A percentile compares a stretch with the other conserved stretches of the same genome.
Evolutionary conservation across 2,797 vertebrate species (phyloP).

Genomic region (Pseudochirops cupreus): DNA sequence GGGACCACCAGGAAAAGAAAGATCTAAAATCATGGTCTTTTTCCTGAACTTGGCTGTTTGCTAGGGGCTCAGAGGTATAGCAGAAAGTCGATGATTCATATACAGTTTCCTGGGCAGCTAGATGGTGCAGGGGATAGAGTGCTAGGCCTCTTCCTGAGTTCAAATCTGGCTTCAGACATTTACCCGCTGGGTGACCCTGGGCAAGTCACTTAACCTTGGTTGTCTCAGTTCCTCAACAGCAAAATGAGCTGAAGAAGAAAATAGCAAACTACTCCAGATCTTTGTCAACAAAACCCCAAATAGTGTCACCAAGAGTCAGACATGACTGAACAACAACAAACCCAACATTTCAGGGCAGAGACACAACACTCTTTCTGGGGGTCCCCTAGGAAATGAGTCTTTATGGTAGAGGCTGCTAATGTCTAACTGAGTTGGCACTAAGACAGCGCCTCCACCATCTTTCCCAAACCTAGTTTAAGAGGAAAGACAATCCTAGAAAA

Average conservation of each 20-base stretch:
- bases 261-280: not conserved
- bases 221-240: not conserved
- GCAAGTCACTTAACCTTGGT: not conserved
- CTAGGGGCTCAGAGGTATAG: not conserved
- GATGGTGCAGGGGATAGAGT: no score
- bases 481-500: not conserved
- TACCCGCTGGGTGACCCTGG: not conserved
- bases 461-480: not conserved
- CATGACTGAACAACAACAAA: not conserved
- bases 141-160: no score
- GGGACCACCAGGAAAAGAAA: not conserved
- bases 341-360: not conserved
- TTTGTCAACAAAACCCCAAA: not conserved
- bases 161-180: no score
- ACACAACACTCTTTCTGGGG: not conserved
- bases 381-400: not conserved
- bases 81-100: not conserved
- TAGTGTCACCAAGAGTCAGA: not conserved
- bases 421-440: no score
- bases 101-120: no score
- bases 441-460: no score
- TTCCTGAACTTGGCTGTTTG: not conserved
- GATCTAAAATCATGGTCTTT: not conserved
- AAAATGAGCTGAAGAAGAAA: not conserved
- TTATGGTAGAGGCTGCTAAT: not conserved